These are phyloP conservation scores for Upupa epops DNA, from an alignment of 2,113 vertebrate species.

Conservation along the genomic window DNA sequence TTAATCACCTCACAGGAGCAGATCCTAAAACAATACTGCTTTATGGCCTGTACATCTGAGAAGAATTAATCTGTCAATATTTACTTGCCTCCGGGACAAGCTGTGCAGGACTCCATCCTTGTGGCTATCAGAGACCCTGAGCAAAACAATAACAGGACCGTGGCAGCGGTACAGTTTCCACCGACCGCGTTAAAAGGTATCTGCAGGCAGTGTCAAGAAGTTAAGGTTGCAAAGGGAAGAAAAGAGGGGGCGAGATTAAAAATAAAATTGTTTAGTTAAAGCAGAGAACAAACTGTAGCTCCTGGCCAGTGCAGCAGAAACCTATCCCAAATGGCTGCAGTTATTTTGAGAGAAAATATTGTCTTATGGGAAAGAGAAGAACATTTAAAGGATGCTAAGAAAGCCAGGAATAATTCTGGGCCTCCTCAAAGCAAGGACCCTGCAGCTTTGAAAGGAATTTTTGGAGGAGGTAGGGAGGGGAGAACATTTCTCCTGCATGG, in stretches of 20 bases:
- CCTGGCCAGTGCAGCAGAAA: neutral
- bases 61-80: constrained; percentile 64
- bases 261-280: constrained; percentile 63
- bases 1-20: constrained; percentile 35
- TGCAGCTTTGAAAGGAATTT: neutral
- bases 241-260: neutral
- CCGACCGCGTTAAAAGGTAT: constrained; percentile 41
- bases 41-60: constrained; percentile 57
- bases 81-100: constrained; percentile 54
- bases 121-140: constrained; percentile 61
- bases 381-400: constrained; percentile 53
- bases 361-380: constrained; percentile 58
- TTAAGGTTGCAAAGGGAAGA: constrained; percentile 38
- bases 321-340: constrained; percentile 16
- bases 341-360: constrained; percentile 65
- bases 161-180: constrained; percentile 53
- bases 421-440: constrained; percentile 48
- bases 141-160: constrained; percentile 65
- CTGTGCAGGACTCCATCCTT: constrained; percentile 57
- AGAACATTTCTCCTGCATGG: neutral
- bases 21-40: constrained; percentile 48
- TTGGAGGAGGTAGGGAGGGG: neutral
- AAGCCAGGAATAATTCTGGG: constrained; percentile 51
- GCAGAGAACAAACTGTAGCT: constrained; percentile 32
- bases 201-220: constrained; percentile 57